These are phyloP conservation scores for Dryadula phaetusa DNA, from an alignment of 2,888 invertebrate species.

Conservation along the genomic window DNA sequence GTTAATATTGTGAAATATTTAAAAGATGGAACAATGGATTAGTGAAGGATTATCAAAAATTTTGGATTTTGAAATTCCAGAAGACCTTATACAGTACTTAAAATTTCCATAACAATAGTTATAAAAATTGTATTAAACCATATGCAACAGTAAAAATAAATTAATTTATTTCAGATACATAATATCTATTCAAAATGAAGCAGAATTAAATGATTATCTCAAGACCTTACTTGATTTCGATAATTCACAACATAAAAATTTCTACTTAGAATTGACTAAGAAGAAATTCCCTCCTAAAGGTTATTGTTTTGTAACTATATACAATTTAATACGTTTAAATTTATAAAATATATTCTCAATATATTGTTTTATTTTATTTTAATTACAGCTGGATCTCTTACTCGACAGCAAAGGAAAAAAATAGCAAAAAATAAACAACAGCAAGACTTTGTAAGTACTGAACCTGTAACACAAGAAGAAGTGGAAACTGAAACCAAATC, in stretches of 20 bases:
- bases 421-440: conserved; percentile 70
- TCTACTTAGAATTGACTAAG: conserved; percentile 85
- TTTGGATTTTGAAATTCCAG: conserved; percentile 87
- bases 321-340: not conserved
- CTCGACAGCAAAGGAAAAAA: conserved; percentile 74
- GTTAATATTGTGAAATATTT: conserved; percentile 24
- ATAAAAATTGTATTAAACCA: not conserved
- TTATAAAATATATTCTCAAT: not conserved
- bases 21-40: conserved; percentile 87
- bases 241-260: conserved; percentile 86
- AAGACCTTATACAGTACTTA: conserved; percentile 89
- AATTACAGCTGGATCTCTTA: conserved; percentile 56
- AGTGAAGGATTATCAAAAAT: conserved; percentile 86
- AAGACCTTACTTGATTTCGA: conserved; percentile 88
- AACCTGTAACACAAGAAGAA: conserved; percentile 50
- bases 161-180: conserved; percentile 87
- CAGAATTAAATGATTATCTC: conserved; percentile 91
- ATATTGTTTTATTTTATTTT: conserved; percentile 31
- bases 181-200: conserved; percentile 87
- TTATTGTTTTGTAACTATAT: conserved; percentile 45
- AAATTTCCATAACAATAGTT: conserved; percentile 46
- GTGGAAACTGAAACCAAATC: conserved; percentile 60
- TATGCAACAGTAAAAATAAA: not conserved
- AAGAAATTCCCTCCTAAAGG: conserved; percentile 76
- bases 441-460: conserved; percentile 57